phyloP scores from a whole-genome alignment of 2,797 vertebrate species.

The Sebastes taczanowskii region DNA sequence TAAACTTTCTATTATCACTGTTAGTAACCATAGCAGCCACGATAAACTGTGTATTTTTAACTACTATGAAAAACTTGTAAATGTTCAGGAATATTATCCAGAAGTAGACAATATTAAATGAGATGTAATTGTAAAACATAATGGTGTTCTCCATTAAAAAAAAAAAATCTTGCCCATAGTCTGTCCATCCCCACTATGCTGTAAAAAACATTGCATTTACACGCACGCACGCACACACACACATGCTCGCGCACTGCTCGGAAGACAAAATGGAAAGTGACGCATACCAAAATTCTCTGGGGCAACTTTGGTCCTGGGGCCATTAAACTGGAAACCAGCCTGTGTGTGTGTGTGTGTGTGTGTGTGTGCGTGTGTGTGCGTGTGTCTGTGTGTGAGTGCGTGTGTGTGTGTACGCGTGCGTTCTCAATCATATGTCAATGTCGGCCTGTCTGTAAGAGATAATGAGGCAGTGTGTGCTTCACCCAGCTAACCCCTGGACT shows the following conservation, averaged over 20 bases:
- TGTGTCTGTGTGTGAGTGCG: neutral
- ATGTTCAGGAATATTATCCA: neutral
- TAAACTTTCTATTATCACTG: neutral
- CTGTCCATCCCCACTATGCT: neutral
- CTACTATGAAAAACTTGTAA: neutral
- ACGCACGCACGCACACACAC: neutral
- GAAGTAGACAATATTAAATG: neutral
- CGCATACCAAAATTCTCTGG: constrained; percentile 26
- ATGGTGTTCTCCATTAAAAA: neutral
- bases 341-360: neutral
- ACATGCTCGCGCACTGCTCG: constrained; percentile 6
- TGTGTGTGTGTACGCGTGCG: neutral
- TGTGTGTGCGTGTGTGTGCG: neutral
- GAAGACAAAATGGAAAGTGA: constrained; percentile 43
- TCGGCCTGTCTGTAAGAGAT: constrained; percentile 40
- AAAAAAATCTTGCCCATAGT: neutral
- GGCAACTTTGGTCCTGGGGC: constrained; percentile 20
- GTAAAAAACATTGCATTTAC: neutral
- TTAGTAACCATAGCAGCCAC: neutral
- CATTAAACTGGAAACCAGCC: constrained; percentile 21
- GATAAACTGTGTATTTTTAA: neutral
- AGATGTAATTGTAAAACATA: neutral
- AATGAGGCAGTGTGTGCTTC: constrained; percentile 56
- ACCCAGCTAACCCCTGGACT: constrained; percentile 43
- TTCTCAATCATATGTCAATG: constrained; percentile 27